Base-by-base conservation (phyloP, 1,140 invertebrate genomes). In the Samia ricini region DNA sequence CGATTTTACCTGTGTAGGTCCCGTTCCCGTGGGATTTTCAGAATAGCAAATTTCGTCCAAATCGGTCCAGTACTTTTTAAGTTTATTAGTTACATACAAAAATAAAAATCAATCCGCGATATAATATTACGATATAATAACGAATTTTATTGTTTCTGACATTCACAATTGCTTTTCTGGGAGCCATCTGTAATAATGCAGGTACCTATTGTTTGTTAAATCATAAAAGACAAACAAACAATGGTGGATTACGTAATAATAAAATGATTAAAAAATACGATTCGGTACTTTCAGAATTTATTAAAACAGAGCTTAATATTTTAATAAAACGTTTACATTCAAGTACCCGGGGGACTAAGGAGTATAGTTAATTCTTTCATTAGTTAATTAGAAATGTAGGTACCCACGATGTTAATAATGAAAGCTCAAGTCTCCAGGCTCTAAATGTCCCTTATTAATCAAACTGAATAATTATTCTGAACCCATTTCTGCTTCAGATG, bases 321-420 rank as follows among this genome's bases (percentile, higher is more conserved):
- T 42, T 42, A 42, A 42, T 42, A 42, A 42, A 42, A 42, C 33
- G 33, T 36, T 36, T 36, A 36, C n/a, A 42, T 42, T 15, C 33
- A 42, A 42, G 33, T 52, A 5, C 51, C 7, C 51, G 2, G 15
- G 51, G 68, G 23, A 42, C 29, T 50, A 68, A 29, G 24, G n/a
- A 42, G 60, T 52, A 56, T 60, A 22, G 29, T n/a, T 49, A 50
- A 61, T 61, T 61, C 19, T 52, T 29, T 56, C 33, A 49, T 62
- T 56, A 61, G 42, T 24, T 51, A 51, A 58, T 52, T 36, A 58
- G 42, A 36, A 58, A 58, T 58, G 29, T 42, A 24, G 15, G n/a
- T n/a, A n/a, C n/a, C n/a, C n/a, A n/a, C n/a, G 56, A 19, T 52
- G 33, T 63, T 63, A 63, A 63, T 56, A 42, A 48, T 42, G 33